A percentile compares a stretch with the other conserved stretches of the same genome.
phyloP scores from a whole-genome alignment of 1,140 invertebrate genomes.

The Macrostomum lignano region DNA sequence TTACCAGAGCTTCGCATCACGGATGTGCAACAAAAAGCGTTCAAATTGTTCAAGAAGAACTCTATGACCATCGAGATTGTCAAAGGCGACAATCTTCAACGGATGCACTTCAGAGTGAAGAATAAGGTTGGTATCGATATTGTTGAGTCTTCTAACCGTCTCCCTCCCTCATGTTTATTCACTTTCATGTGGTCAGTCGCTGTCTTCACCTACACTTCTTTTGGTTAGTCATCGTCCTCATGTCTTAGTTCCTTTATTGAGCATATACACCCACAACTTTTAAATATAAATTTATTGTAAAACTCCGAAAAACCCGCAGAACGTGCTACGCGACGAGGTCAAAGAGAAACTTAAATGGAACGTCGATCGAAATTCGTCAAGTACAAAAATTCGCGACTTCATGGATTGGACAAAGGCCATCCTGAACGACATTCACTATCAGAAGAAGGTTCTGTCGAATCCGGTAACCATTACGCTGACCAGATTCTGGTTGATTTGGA shows the following conservation, averaged over 20 bases:
- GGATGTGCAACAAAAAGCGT: constrained; percentile 11
- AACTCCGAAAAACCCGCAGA: too few species aligned
- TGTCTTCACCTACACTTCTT: too few species aligned
- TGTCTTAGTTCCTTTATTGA: too few species aligned
- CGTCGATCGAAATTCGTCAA: constrained; percentile 19
- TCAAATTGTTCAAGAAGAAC: constrained; percentile 12
- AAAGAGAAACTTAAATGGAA: constrained; percentile 23
- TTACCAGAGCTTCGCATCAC: background rate
- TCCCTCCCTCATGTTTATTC: too few species aligned
- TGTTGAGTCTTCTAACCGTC: too few species aligned
- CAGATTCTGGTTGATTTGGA: too few species aligned
- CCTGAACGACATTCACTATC: constrained; percentile 20
- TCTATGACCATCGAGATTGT: constrained; percentile 20
- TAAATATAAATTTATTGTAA: too few species aligned
- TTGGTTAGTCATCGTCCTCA: too few species aligned
- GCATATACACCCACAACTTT: too few species aligned
- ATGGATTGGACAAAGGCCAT: constrained; percentile 23
- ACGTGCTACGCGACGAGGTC: constrained; percentile 19
- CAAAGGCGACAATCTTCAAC: constrained; percentile 18
- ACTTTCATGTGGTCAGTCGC: too few species aligned
- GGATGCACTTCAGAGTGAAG: constrained; percentile 18
- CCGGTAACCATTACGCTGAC: too few species aligned
- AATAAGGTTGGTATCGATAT: constrained; percentile 22
- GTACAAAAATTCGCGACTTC: constrained; percentile 20
- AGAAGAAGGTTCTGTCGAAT: constrained; percentile 13